Evolutionary conservation across 35 echinoderm and acorn worm genomes (phyloP).

Genomic region (Stichopus chloronotus): DNA sequence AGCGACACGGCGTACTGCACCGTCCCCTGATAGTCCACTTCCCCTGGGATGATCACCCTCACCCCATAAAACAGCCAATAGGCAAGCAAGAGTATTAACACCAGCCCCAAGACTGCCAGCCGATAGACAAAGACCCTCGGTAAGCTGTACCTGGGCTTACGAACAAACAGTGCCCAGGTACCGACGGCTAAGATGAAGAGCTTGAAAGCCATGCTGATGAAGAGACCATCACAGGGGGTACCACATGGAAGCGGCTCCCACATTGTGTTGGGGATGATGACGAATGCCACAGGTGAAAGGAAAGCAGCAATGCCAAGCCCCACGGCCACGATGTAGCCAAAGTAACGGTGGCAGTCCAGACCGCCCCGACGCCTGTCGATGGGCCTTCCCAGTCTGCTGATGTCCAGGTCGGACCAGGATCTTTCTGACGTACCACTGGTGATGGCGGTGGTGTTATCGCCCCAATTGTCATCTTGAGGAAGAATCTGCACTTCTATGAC

Average conservation of each 20-base stretch:
- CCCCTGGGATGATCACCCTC: constrained; percentile 65
- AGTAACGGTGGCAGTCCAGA: constrained; percentile 80
- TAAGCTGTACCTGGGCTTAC: constrained; percentile 76
- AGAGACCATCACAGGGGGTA: constrained; percentile 90
- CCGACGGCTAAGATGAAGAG: constrained; percentile 85
- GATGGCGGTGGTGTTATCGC: constrained; percentile 97
- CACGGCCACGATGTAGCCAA: constrained; percentile 61
- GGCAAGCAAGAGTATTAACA: constrained; percentile 79
- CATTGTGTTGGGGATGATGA: constrained; percentile 79
- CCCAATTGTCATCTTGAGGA: constrained; percentile 99
- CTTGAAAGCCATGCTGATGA: constrained; percentile 99
- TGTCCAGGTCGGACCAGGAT: constrained; percentile 79
- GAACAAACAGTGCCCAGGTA: constrained; percentile 87
- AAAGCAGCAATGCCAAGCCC: constrained; percentile 71
- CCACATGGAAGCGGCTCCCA: constrained; percentile 63
- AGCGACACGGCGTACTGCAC: constrained; percentile 87
- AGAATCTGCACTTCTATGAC: constrained; percentile 95
- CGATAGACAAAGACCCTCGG: constrained; percentile 86
- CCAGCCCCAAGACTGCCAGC: constrained; percentile 60
- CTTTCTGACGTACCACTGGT: constrained; percentile 94
- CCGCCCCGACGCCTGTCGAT: constrained; percentile 67
- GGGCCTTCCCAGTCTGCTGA: constrained; percentile 71
- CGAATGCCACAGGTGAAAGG: constrained; percentile 92
- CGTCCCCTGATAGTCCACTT: constrained; percentile 67
- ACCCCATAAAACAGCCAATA: constrained; percentile 98